Base-by-base conservation (phyloP, 2,888 invertebrate species). In the Andrena praecox region DNA sequence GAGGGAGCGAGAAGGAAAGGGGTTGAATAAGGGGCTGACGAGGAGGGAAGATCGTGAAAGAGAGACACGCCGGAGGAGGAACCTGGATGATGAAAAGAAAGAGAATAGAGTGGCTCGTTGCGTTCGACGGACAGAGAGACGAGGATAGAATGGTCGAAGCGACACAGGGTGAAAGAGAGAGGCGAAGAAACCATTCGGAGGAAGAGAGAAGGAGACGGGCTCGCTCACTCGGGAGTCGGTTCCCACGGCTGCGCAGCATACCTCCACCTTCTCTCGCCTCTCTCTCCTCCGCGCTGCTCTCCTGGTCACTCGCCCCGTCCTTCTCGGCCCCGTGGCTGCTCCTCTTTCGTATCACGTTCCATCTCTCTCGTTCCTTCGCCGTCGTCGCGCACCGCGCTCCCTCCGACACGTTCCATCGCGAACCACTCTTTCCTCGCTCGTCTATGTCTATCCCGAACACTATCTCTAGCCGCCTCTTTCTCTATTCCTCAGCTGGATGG, bases 191-290 rank as follows among this genome's bases (percentile, higher is more conserved):
- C 80, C 52, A 82, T 70, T 72, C 42, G 79, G 81, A 80, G 86
- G 77, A 77, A 84, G 82, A 74, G 80, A 80, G 70, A 71, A 69
- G 75, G 85, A 78, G 63, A 64, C 75, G 78, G 85, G 83, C 52
- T 85, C 75, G 85, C 77, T 85, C 84, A 85, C 88, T 91, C 91
- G 90, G 89, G 89, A 91, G 93, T 92, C 89, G 90, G 92, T 93
- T 93, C 93, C 92, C 93, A 93, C 93, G 93, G 91, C 92, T 91
- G 91, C 91, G 90, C 91, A 90, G 91, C 90, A 91, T 91, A 91
- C 91, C 91, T 90, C 91, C 91, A 90, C 92, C 90, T 91, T 89
- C 89, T 90, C 89, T 87, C 80, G 81, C 84, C 89, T 81, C 90
- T 85, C 90, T 88, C 87, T 80, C 82, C 82, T 72, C 82, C 77